Evolutionary conservation across 2,113 vertebrate species (phyloP).

Genomic region (Sapajus apella): DNA sequence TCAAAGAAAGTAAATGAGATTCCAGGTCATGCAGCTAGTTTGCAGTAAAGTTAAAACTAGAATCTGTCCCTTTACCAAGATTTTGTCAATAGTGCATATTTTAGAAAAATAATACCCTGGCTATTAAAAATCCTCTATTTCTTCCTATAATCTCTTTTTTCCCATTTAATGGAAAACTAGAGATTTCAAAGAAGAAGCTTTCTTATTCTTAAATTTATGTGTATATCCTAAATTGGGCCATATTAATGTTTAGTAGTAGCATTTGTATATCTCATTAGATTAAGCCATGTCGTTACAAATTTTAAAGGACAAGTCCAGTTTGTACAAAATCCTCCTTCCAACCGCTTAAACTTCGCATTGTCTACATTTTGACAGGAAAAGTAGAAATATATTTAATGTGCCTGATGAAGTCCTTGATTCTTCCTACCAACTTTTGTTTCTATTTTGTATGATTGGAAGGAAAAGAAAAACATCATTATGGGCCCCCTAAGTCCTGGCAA

Average conservation of each 20-base stretch:
- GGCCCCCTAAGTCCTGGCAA: not conserved
- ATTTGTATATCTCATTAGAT: not conserved
- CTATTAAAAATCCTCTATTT: not conserved
- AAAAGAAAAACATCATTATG: not conserved
- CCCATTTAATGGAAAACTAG: slow-evolving; percentile 17
- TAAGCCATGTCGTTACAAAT: not conserved
- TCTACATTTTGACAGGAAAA: not conserved
- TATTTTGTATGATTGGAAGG: not conserved
- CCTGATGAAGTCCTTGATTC: not conserved
- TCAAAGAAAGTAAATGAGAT: not conserved
- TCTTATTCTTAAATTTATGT: slow-evolving; percentile 23
- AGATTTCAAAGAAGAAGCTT: slow-evolving; percentile 15
- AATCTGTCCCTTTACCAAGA: not conserved
- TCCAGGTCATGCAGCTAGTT: not conserved
- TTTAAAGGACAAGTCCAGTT: slow-evolving; percentile 20
- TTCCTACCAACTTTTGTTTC: not conserved
- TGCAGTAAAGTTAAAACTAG: not conserved
- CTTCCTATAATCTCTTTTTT: not conserved
- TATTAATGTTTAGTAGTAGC: not conserved
- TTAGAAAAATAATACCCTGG: not conserved
- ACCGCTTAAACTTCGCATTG: not conserved
- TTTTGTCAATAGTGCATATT: not conserved
- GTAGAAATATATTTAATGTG: not conserved
- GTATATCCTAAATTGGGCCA: not conserved
- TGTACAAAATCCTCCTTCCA: not conserved